Base-by-base conservation (phyloP, 2,113 vertebrate genomes). In the Narcine bancroftii region DNA sequence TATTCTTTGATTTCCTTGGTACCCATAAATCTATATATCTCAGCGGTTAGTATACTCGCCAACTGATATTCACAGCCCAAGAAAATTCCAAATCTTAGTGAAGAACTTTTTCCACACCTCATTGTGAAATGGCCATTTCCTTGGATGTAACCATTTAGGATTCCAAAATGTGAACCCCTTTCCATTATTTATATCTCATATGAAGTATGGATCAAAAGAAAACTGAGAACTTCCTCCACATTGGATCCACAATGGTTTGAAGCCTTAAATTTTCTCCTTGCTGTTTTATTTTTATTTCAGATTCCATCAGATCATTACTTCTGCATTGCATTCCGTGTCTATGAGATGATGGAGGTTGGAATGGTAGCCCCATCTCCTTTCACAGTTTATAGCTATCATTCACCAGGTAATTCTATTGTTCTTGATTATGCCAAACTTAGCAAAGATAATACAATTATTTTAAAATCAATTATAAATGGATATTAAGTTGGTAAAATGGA, bases 371-470 rank as follows among this genome's bases (percentile, higher is more conserved):
- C 96, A 73, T 96, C 95, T 71, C 95, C 95, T 0, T 98, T 97
- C 93, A 96, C 94, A 3, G 97, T 97, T 0, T 98, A 97, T 53
- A 97, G 97, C 10, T 97, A 96, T 92, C 95, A 96, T 10, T 94
- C 95, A 33, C 96, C 96, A 95, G 96, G 97, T 97, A 94, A 53
- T 72, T 73, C 39, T n/a, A 50, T 6, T 6, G 33, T 10, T 65
- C 66, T 72, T n/a, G 17, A 45, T 60, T 60, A 21, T 36, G 77
- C 53, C 72, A 15, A 75, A 75, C 13, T 9, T 11, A 36, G 15
- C 19, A 2, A 17, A 60, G 4, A 85, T 56, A 29, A 60, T 50
- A 17, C 15, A 56, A 87, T n/a, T 17, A 33, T 63, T 63, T 85
- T 85, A 5, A 60, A 60, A 87, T 36, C n/a, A 21, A n/a, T n/a